Conservation (phyloP, 53 echinoderm and acorn worm species). For the Paracentrotus lividus region DNA sequence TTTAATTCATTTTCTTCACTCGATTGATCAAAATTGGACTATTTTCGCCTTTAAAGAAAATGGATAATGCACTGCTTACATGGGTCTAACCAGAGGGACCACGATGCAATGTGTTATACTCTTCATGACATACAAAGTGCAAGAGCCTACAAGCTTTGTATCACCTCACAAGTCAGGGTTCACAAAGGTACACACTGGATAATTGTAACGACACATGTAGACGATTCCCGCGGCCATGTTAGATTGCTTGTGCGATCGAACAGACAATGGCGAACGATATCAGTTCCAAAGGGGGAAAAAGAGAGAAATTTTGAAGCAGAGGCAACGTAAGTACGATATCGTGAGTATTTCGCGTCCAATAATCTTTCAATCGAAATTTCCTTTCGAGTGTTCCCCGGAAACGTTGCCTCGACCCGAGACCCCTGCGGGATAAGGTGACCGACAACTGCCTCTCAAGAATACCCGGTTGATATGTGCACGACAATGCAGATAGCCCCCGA, state of each 20-base stretch:
- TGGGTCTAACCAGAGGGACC: too few relatives aligned
- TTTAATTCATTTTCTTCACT: too few relatives aligned
- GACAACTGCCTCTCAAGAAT: conserved; percentile 56
- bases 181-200: not conserved
- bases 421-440: conserved; percentile 33
- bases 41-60: too few relatives aligned
- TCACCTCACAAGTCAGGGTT: conserved; percentile 25
- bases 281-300: not conserved
- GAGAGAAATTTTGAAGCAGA: conserved; percentile 26
- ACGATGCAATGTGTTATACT: too few relatives aligned
- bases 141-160: not conserved
- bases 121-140: not conserved
- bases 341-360: too few relatives aligned
- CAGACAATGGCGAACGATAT: conserved; percentile 32
- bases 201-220: not conserved
- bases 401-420: conserved; percentile 17
- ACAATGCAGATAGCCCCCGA: conserved; percentile 13
- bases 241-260: conserved; percentile 6
- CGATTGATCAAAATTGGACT: too few relatives aligned
- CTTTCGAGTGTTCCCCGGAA: conserved; percentile 43
- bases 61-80: too few relatives aligned
- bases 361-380: conserved; percentile 12
- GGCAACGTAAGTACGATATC: conserved; percentile 45
- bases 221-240: conserved; percentile 7
- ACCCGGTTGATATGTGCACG: conserved; percentile 40